Conservation (phyloP, 2,113 vertebrate genomes). For the Terrapene triunguis region DNA sequence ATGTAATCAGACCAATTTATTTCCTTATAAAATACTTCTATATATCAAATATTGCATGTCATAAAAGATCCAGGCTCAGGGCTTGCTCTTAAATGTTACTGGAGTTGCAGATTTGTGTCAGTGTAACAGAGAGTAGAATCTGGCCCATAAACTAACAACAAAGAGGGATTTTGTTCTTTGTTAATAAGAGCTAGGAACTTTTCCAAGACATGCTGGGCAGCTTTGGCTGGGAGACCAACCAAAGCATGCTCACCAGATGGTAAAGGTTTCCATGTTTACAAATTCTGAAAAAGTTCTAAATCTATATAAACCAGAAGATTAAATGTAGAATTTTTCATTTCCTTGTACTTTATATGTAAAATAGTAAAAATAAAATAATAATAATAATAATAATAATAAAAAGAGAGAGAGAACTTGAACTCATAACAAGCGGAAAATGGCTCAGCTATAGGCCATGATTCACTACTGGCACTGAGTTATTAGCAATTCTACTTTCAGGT, state of each 20-base stretch:
- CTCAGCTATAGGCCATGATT: background rate
- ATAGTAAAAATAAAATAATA: background rate
- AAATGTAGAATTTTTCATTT: background rate
- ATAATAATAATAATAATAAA: fast-evolving
- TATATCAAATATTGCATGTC: background rate
- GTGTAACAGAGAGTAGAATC: conserved; percentile 38
- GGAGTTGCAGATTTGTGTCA: background rate
- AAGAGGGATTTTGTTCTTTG: background rate
- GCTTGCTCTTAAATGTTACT: conserved; percentile 3
- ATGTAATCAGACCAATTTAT: background rate
- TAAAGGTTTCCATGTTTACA: conserved; percentile 50
- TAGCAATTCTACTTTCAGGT: background rate
- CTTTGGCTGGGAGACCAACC: background rate
- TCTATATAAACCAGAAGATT: background rate
- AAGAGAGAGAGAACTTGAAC: background rate
- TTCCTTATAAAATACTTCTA: background rate
- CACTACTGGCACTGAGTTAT: background rate
- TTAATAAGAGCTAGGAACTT: conserved; percentile 45
- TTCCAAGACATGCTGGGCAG: conserved; percentile 44
- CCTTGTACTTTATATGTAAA: background rate
- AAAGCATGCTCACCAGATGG: conserved; percentile 64
- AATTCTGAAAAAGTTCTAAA: conserved; percentile 32
- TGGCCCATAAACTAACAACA: conserved; percentile 29
- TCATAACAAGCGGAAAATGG: background rate
- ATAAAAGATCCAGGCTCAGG: background rate